Percentiles rank a stretch among this genome's conserved stretches.
phyloP scores from a whole-genome alignment of 2,113 vertebrate genomes.

The Scomber colias region DNA sequence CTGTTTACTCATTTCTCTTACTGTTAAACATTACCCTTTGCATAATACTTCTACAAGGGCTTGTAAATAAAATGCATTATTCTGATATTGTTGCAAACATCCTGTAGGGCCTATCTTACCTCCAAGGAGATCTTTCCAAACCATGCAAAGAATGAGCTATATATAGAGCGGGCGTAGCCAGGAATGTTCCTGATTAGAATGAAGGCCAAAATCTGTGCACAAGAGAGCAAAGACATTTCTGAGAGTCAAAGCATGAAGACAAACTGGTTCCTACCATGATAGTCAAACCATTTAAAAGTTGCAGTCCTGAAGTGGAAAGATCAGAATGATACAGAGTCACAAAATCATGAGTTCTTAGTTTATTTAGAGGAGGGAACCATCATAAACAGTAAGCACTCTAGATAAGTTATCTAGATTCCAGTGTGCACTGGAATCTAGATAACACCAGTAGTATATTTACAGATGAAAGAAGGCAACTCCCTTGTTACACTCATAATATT shows the following conservation, averaged over 20 bases:
- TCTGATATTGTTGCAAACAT: background rate
- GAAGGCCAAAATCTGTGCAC: constrained; percentile 93
- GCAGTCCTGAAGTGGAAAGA: background rate
- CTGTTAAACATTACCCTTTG: background rate
- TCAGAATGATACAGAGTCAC: background rate
- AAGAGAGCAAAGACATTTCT: constrained; percentile 27
- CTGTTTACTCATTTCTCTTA: background rate
- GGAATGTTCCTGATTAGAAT: constrained; percentile 98
- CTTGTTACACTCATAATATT: constrained; percentile 16
- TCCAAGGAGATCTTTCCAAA: constrained; percentile 98
- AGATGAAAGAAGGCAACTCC: background rate
- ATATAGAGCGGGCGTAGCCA: constrained; percentile 93
- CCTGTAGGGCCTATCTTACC: constrained; percentile 80
- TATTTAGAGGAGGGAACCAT: too few species aligned
- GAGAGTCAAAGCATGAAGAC: constrained; percentile 4
- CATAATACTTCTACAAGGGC: background rate
- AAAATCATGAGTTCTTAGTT: too few species aligned
- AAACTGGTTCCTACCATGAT: background rate
- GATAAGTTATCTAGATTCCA: too few species aligned
- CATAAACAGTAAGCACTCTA: too few species aligned
- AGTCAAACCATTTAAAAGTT: background rate
- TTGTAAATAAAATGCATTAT: background rate
- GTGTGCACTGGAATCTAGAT: background rate
- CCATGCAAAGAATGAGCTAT: constrained; percentile 99
- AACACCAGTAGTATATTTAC: background rate